These are phyloP conservation scores for Scaptomyza flava DNA, from an alignment of 2,888 invertebrate species.

Conservation along the genomic window DNA sequence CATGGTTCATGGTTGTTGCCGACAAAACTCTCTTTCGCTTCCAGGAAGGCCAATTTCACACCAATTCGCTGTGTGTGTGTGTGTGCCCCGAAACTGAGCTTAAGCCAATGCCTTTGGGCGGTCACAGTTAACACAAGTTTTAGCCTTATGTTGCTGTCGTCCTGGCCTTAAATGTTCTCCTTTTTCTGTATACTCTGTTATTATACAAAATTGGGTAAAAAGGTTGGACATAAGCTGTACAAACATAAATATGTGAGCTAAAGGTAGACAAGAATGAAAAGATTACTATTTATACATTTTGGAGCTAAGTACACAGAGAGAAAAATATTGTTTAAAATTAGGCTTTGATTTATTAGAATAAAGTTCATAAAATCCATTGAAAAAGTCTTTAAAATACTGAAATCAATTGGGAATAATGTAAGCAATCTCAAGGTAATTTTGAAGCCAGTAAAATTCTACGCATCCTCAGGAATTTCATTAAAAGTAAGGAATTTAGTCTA, in stretches of 20 bases:
- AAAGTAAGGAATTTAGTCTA: too few species aligned
- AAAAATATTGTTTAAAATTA: not conserved
- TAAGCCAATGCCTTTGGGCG: constrained; percentile 10
- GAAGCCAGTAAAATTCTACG: too few species aligned
- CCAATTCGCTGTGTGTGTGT: constrained; percentile 48
- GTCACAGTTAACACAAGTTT: constrained; percentile 8
- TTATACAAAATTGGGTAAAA: not conserved
- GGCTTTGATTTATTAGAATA: too few species aligned
- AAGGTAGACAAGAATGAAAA: not conserved
- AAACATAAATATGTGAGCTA: not conserved
- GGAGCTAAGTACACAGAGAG: not conserved
- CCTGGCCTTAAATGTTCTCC: constrained; percentile 26
- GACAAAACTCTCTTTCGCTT: constrained; percentile 30
- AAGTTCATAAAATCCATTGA: not conserved
- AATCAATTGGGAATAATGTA: not conserved
- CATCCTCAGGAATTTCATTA: too few species aligned
- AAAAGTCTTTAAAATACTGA: not conserved
- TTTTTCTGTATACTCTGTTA: constrained; percentile 34
- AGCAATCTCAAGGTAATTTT: too few species aligned
- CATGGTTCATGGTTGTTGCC: constrained; percentile 19
- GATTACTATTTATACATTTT: not conserved
- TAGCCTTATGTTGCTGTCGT: constrained; percentile 22
- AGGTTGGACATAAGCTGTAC: not conserved
- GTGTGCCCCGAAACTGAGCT: constrained; percentile 3
- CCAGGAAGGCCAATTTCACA: constrained; percentile 77